Base-by-base conservation (phyloP, 2,113 vertebrate species). In the Bombycilla garrulus region DNA sequence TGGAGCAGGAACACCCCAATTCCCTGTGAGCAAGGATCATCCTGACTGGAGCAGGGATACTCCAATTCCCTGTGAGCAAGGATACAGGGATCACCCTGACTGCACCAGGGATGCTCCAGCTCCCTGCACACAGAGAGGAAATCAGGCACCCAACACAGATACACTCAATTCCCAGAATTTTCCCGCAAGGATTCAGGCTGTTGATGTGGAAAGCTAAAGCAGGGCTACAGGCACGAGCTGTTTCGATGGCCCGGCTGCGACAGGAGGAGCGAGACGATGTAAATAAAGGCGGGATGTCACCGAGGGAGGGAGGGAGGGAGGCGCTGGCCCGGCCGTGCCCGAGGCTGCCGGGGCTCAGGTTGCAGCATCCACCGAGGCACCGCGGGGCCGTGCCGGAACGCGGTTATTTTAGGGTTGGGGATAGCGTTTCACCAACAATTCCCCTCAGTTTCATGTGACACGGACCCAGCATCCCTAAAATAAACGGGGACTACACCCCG, bases 371-470 rank as follows among this genome's bases (percentile, higher is more conserved):
- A 1, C 6, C 9, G 1, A 2, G 66, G 22, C 20, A 54, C 1
- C 1, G 33, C 33, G 2, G 53, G 50, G 82, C 88, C 5, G 5
- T 3, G 48, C 48, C 7, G 5, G 19, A 33, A 48, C 18, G 47
- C 3, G 0, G 81, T 71, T 97, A 92, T 95, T 96, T 95, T 94
- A 10, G 23, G 93, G 5, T 0, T 0, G 51, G 73, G 70, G 94
- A n/a, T 86, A 48, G 5, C 35, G 9, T 81, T 90, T 92, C 82
- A 67, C 67, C 65, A 79, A 57, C 53, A 51, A 65, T 78, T 47
- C 21, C 85, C 60, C 83, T 31, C 3, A 6, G 89, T 56, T 96
- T 93, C 95, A 86, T 79, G 83, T 96, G 93, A 93, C 95, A 87
- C 7, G 11, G 6, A 42, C 9, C 81, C 42, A n/a, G 88, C n/a